Evolutionary conservation across 2,888 invertebrate genomes (phyloP).

Genomic region (Agrochola lota): DNA sequence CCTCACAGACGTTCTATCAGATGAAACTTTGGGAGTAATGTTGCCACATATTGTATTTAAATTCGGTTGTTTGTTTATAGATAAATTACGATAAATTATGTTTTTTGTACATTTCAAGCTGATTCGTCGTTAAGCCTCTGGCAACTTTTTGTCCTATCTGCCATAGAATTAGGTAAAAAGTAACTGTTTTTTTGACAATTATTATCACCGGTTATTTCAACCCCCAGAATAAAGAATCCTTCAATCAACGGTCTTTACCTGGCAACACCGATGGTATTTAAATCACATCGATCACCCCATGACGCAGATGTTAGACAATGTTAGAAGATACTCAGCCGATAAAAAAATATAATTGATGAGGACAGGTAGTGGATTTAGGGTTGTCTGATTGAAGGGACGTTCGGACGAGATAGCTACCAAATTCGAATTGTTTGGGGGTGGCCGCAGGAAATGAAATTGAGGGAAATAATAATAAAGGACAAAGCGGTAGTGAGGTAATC

Average conservation of each 20-base stretch:
- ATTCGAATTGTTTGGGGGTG: constrained; percentile 59
- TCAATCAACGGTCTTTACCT: constrained; percentile 62
- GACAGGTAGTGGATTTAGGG: constrained; percentile 81
- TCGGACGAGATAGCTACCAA: constrained; percentile 62
- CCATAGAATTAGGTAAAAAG: not conserved
- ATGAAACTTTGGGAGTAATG: constrained; percentile 24
- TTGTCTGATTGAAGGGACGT: constrained; percentile 65
- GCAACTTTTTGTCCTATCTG: not conserved
- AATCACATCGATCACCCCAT: constrained; percentile 85
- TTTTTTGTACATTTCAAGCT: not conserved
- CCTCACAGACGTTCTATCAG: constrained; percentile 57
- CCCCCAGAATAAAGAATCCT: constrained; percentile 15
- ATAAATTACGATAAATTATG: no score
- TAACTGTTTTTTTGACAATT: not conserved
- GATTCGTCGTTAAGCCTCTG: not conserved
- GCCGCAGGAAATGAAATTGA: constrained; percentile 40
- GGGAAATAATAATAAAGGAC: constrained; percentile 29
- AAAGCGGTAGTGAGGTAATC: constrained; percentile 7
- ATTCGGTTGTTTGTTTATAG: not conserved
- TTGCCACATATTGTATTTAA: constrained; percentile 31
- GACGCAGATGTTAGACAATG: constrained; percentile 82
- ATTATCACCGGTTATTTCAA: not conserved
- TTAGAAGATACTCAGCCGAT: constrained; percentile 77
- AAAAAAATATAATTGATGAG: constrained; percentile 89
- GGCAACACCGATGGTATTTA: constrained; percentile 76